phyloP scores from a whole-genome alignment of 1,140 invertebrate species.

The Sycophaga agraensis region DNA sequence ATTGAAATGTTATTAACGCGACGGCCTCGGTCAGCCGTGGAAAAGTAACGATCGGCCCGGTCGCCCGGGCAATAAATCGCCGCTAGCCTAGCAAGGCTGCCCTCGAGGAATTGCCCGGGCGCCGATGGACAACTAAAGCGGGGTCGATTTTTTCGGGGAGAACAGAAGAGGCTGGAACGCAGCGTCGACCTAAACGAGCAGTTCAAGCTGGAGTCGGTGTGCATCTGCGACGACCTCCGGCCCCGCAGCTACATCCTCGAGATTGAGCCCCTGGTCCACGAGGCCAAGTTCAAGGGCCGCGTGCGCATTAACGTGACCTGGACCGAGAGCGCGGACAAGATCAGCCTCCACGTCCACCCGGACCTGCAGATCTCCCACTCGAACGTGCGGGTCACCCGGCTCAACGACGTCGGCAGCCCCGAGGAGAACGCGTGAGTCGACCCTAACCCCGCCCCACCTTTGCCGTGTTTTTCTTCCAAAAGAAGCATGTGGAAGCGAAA shows the following conservation, averaged over 20 bases:
- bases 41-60: too few species aligned
- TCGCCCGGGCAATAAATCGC: too few species aligned
- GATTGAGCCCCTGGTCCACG: constrained; percentile 62
- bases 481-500: too few species aligned
- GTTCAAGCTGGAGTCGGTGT: constrained; percentile 36
- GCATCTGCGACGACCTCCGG: constrained; percentile 60
- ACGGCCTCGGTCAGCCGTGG: too few species aligned
- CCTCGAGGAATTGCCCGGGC: too few species aligned
- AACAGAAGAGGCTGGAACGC: constrained; percentile 31
- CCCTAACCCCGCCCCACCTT: too few species aligned
- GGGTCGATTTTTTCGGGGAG: too few species aligned
- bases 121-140: too few species aligned
- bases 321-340: constrained; percentile 59
- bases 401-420: constrained; percentile 15
- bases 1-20: too few species aligned
- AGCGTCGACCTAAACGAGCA: constrained; percentile 46
- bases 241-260: constrained; percentile 65
- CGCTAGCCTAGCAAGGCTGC: too few species aligned
- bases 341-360: constrained; percentile 65
- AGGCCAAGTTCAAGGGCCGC: constrained; percentile 62
- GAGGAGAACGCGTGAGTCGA: constrained; percentile 42
- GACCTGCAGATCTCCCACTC: constrained; percentile 58
- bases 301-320: constrained; percentile 66
- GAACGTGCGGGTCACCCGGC: constrained; percentile 41
- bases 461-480: too few species aligned